Evolutionary conservation across 2,888 invertebrate species (phyloP), one percentile per base, ranked within the genome.

Genomic region (Athrips mouffetella): DNA sequence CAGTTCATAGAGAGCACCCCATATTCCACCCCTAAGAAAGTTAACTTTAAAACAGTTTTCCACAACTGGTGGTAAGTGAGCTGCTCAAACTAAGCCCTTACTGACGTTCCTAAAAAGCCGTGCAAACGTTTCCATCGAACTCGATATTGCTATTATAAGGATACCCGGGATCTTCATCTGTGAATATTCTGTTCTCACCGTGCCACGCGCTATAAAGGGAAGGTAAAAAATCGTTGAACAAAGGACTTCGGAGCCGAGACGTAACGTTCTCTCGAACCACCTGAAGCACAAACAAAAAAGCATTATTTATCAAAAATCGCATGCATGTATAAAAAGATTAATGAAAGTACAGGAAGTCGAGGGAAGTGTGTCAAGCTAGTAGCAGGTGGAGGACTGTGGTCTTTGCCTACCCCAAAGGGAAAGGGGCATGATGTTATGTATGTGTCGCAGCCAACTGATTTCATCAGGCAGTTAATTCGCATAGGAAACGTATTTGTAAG

Each of bases 221-320:
- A 52, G 89, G 88, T 60, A 89, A 70, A 70, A 87, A 88, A 65
- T 86, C 86, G 62, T 80, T 80, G 77, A 88, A 87, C 49, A 89
- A 49, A 1, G 86, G 82, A 58, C 82, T 81, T 27, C 76, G 69
- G 0, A 69, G 56, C 6, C 63, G 62, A 0, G 76, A 62, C 10
- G 58, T 63, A 42, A 69, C 60, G 68, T 89, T 89, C 15, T 80
- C 74, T 15, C 75, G 72, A 2, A 89, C 77, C 25, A 77, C 73
- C 89, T 89, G 77, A 0, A 77, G 70, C 18, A 3, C 42, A 15
- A n/a, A 15, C n/a, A 16, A 16, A 23, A 11, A 27, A 31, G 16
- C 7, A 10, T n/a, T 7, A 7, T 31, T 11, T n/a, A 20, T 10
- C 10, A 27, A 27, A 27, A 1, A 20, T n/a, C 13, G 11, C 25